Percentiles rank a stretch among this genome's conserved stretches.
Conservation (phyloP, 2,888 invertebrate species). For the Marasmarcha lunaedactyla region DNA sequence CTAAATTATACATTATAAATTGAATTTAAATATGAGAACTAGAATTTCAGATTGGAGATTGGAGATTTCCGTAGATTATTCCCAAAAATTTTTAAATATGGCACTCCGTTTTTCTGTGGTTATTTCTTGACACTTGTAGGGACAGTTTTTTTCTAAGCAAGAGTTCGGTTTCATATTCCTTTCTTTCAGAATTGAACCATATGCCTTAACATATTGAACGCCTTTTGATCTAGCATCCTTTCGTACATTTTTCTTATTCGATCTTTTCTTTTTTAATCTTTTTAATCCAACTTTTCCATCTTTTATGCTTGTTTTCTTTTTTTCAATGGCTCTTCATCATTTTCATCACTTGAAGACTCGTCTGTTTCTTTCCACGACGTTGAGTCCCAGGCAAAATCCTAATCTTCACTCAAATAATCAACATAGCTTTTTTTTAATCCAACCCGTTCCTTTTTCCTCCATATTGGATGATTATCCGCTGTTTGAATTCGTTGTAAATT, state of each 20-base stretch:
- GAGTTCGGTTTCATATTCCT: conserved; percentile 9
- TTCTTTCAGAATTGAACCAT: conserved; percentile 8
- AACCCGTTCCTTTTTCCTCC: background rate
- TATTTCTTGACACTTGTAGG: conserved; percentile 3
- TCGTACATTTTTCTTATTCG: conserved; percentile 7
- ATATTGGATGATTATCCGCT: conserved; percentile 2
- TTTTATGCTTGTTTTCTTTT: conserved; percentile 7
- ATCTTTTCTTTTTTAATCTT: conserved; percentile 7
- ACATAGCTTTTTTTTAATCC: conserved; percentile 9
- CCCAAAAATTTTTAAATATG: conserved; percentile 4
- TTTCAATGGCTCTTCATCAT: background rate
- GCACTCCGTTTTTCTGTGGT: background rate
- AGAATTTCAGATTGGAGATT: too few species aligned
- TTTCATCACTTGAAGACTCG: background rate
- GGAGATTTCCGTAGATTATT: conserved; percentile 7
- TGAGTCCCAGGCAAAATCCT: conserved; percentile 9
- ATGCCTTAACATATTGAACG: conserved; percentile 6
- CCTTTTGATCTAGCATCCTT: conserved; percentile 7
- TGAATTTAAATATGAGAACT: too few species aligned
- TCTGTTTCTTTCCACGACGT: conserved; percentile 8
- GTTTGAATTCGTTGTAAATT: background rate
- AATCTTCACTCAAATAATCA: conserved; percentile 9
- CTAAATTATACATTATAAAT: too few species aligned
- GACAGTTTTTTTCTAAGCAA: conserved; percentile 7
- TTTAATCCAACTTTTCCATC: conserved; percentile 8